Conservation (phyloP, 2,113 vertebrate species). For the Mystacornis crossleyi region DNA sequence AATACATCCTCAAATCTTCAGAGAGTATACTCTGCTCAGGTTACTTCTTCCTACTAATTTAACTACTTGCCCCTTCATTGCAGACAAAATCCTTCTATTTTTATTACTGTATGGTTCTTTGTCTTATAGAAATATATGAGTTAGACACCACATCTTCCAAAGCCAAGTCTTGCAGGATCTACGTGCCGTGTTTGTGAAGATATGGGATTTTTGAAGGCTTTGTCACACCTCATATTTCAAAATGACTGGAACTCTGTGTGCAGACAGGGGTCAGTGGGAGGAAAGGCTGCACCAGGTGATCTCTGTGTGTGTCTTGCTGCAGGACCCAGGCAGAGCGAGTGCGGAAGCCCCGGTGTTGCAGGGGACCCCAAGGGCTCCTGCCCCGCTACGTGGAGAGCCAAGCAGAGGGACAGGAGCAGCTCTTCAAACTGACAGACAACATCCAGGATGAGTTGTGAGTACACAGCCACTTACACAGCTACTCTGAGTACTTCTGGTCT, state of each 20-base stretch:
- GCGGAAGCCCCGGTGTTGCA: conserved; percentile 91
- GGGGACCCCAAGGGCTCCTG: conserved; percentile 91
- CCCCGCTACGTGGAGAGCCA: conserved; percentile 86
- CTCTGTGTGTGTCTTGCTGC: neutral
- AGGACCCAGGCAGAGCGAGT: conserved; percentile 86
- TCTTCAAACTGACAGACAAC: conserved; percentile 93
- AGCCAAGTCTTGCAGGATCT: neutral
- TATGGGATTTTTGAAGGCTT: neutral
- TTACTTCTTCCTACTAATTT: neutral
- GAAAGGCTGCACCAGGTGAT: neutral
- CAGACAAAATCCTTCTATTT: neutral
- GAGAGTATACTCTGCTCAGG: neutral
- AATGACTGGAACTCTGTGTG: neutral
- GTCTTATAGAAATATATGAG: neutral
- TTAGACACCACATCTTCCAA: neutral
- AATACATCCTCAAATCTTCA: neutral
- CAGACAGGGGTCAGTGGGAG: neutral
- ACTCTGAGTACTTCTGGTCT: neutral
- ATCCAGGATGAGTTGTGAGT: conserved; percentile 96
- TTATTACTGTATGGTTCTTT: neutral
- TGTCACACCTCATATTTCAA: neutral
- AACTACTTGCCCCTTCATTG: neutral
- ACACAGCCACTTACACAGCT: neutral
- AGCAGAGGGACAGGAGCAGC: conserved; percentile 94
- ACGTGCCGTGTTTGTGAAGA: fast-evolving